Base-by-base conservation (phyloP, 2,113 vertebrate species). In the Centrocercus urophasianus region DNA sequence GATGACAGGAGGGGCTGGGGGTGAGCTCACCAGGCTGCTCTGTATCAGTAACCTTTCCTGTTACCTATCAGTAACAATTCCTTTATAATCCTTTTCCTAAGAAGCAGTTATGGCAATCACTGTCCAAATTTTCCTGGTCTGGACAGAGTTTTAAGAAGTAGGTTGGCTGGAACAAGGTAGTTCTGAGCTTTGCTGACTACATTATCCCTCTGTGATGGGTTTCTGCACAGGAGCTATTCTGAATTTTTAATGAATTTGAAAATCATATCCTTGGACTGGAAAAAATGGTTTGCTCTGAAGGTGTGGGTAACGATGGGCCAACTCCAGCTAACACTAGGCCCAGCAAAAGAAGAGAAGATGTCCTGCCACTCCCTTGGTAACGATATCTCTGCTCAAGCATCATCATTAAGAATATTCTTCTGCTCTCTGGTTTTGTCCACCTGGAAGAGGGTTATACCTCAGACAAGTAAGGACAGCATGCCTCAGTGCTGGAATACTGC, bases 21-120 rank as follows among this genome's bases (percentile, higher is more conserved):
- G n/a, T 79, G 43, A 91, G 43, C 66, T 72, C 25, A 81, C 15
- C 40, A 36, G 5, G 10, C 47, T 85, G 42, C 43, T 13, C 47
- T 67, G 8, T 61, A 47, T 84, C 59, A 15, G n/a, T n/a, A 52
- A 78, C 47, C 27, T 92, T 38, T 38, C 38, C 38, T 38, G 38
- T 38, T 38, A 38, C 38, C 38, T 38, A 38, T 38, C 38, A 38
- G 38, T 73, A 89, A 21, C 57, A 91, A 48, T 6, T 73, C n/a
- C 25, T 13, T 87, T 48, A 67, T 73, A 96, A 79, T 87, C 77
- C n/a, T 87, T 72, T 76, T 45, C 48, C 54, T 82, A 57, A 89
- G 77, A 81, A 84, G 48, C 16, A 24, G 19, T 91, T 79, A 42
- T 82, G 63, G 52, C 78, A 82, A 45, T 76, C 63, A n/a, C 59